phyloP scores from a whole-genome alignment of 1,140 invertebrate species.

The Grapholita molesta region DNA sequence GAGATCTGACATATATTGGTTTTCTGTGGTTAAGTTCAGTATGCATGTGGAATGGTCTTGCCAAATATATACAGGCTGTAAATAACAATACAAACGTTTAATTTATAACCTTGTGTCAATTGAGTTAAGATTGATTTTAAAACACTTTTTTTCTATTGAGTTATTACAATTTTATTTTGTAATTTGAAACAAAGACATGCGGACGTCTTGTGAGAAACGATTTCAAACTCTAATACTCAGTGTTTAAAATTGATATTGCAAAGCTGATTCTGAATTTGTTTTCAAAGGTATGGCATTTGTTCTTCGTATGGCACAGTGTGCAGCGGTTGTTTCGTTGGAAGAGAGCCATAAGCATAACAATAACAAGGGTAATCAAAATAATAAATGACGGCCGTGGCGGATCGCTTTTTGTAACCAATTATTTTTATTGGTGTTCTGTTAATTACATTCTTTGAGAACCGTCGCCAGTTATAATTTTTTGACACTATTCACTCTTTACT shows the following conservation, averaged over 20 bases:
- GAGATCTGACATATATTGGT: background rate
- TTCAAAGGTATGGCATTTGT: too few relatives aligned
- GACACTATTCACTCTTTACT: constrained; percentile 15
- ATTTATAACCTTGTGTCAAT: background rate
- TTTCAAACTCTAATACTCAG: background rate
- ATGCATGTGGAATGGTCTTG: background rate
- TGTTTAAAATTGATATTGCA: background rate
- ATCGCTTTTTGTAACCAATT: constrained; percentile 67
- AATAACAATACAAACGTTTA: background rate
- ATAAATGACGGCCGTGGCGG: constrained; percentile 58
- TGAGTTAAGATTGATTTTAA: background rate
- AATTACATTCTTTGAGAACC: constrained; percentile 64
- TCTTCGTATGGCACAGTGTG: background rate
- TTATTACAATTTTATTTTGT: too few relatives aligned
- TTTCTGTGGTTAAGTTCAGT: background rate
- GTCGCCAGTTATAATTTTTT: constrained; percentile 29
- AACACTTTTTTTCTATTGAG: background rate
- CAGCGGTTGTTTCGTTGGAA: constrained; percentile 25
- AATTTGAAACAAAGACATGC: too few relatives aligned
- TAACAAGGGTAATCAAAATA: constrained; percentile 69
- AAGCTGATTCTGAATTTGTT: background rate
- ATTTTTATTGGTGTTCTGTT: constrained; percentile 70
- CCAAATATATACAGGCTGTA: background rate
- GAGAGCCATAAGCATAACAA: constrained; percentile 44
- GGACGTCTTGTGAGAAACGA: too few relatives aligned